Evolutionary conservation across 2,888 invertebrate species (phyloP), one percentile per base, ranked within the genome.

Genomic region (Emmelina monodactyla): DNA sequence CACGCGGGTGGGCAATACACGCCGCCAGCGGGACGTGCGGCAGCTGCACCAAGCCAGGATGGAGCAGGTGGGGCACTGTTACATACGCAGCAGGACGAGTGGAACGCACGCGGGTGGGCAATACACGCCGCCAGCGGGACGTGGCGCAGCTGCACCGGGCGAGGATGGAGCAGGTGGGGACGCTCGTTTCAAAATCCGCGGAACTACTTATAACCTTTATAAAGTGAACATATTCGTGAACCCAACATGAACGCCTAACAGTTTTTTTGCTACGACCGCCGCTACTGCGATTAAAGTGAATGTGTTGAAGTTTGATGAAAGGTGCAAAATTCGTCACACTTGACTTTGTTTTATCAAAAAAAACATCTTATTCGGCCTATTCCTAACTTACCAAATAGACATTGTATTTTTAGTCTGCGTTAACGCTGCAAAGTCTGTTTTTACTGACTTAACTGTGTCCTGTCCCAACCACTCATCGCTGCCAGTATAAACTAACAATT

Each of bases 1-100:
- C 38, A 89, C 89, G 59, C 75, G 83, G 16, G 83, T 82, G 36
- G 83, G 79, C 1, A 88, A 86, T 6, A 50, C 83, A 34, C 84
- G 81, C 50, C 73, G 81, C 41, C 76, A 82, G 44, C 70, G 75
- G 34, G 82, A 82, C 39, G 70, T 81, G 52, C 70, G 67, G 42
- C 60, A 64, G 16, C 53, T 86, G 38, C 82, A 82, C 37, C 64
- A 72, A 28, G 82, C 82, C 10, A 62, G 86, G 28, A 78, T 80
- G 1, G 64, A 78, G 10, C 86, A 87, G 72, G 83, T 85, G 15
- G 37, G 47, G 22, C 11, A 15, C 2, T 9, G 5, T 19, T 9
- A 19, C 5, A 6, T 19, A 19, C 19, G 9, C 5, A 5, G 5
- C 9, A 19, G 5, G 5, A 19, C 5, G 5, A 19, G 19, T 19